Evolutionary conservation across 1,140 invertebrate genomes (phyloP).

Genomic region (Sinella curviseta): DNA sequence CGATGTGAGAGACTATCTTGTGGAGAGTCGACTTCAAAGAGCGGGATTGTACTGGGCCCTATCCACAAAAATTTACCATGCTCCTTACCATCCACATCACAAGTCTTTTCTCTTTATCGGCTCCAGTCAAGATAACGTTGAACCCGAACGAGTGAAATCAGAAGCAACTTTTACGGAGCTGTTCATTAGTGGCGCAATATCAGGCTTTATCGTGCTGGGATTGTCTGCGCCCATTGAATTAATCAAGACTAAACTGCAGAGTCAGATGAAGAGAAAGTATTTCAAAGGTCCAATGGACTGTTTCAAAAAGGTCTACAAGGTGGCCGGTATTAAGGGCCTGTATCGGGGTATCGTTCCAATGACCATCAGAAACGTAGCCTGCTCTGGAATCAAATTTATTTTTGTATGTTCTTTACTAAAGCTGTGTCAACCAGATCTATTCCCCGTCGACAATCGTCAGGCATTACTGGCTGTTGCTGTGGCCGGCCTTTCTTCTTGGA

Average conservation of each 20-base stretch:
- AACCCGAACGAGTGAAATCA: background rate
- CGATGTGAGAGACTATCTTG: background rate
- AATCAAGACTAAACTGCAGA: conserved; percentile 1
- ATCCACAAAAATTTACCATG: background rate
- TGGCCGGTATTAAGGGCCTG: background rate
- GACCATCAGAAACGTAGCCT: background rate
- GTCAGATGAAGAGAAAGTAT: background rate
- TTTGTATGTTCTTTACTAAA: background rate
- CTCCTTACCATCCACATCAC: background rate
- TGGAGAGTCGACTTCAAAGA: background rate
- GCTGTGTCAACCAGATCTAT: background rate
- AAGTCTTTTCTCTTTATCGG: background rate
- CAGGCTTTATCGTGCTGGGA: background rate
- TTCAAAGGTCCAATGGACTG: background rate
- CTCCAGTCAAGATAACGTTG: no score
- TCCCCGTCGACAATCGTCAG: background rate
- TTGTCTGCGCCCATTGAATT: background rate
- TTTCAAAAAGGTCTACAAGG: background rate
- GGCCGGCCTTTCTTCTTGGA: background rate
- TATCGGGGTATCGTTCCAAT: background rate
- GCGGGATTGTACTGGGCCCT: background rate
- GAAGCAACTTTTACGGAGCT: background rate
- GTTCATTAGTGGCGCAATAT: background rate
- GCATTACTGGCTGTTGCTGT: background rate
- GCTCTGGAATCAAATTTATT: background rate